A percentile compares a stretch with the other conserved stretches of the same genome.
phyloP scores from a whole-genome alignment of 1,140 invertebrate species.

The Danaus plexippus region DNA sequence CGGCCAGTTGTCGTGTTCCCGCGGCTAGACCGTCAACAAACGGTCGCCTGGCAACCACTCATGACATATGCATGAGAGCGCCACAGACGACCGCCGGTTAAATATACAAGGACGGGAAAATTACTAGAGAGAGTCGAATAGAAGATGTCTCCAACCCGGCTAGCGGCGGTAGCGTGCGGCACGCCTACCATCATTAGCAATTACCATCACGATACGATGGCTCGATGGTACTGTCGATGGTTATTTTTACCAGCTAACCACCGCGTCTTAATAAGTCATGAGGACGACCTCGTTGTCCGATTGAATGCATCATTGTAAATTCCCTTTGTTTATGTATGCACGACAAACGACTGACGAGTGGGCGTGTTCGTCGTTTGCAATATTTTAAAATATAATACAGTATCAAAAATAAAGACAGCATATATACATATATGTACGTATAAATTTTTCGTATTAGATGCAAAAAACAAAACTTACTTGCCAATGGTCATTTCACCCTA shows the following conservation, averaged over 20 bases:
- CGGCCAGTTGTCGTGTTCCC: conserved; percentile 54
- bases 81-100: conserved; percentile 51
- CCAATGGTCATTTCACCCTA: too few species aligned
- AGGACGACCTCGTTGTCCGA: conserved; percentile 40
- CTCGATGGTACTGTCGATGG: conserved; percentile 26
- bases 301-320: conserved; percentile 52
- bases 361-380: too few species aligned
- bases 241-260: conserved; percentile 53
- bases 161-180: conserved; percentile 48
- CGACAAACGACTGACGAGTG: conserved; percentile 21
- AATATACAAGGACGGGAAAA: conserved; percentile 68
- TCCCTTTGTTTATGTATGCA: conserved; percentile 36
- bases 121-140: conserved; percentile 61
- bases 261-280: conserved; percentile 60
- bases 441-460: too few species aligned
- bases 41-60: conserved; percentile 66
- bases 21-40: conserved; percentile 66
- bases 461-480: too few species aligned
- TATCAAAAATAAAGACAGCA: too few species aligned
- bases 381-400: too few species aligned
- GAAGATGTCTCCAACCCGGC: conserved; percentile 52
- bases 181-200: conserved; percentile 51
- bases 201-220: conserved; percentile 61
- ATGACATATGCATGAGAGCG: conserved; percentile 70
- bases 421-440: too few species aligned